phyloP scores from a whole-genome alignment of 2,113 vertebrate species.

The Callopanchax toddi region DNA sequence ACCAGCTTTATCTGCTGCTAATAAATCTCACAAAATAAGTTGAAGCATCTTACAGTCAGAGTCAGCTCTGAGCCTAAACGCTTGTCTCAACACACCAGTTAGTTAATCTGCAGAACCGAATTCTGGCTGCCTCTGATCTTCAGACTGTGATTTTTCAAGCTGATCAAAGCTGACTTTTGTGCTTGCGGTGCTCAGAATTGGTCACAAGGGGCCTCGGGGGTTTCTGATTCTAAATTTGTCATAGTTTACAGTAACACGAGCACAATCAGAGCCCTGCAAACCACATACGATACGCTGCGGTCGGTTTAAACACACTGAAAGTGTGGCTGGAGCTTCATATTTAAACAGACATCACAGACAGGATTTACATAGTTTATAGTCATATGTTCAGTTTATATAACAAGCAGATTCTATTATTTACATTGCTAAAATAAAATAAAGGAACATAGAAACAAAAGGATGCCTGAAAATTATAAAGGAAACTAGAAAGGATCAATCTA shows the following conservation, averaged over 20 bases:
- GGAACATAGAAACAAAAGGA: no score
- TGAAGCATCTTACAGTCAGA: slow-evolving; percentile 40
- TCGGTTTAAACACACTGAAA: slow-evolving; percentile 26
- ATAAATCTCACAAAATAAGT: slow-evolving; percentile 67
- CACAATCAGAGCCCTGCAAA: slow-evolving; percentile 41
- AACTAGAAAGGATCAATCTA: no score
- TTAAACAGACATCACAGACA: slow-evolving; percentile 33
- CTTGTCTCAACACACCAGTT: slow-evolving; percentile 1
- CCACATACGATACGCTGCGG: slow-evolving; percentile 33
- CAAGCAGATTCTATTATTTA: background rate
- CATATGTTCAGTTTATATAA: background rate
- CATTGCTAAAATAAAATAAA: no score
- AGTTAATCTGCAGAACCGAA: background rate
- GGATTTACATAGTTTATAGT: slow-evolving; percentile 16
- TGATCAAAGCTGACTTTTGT: slow-evolving; percentile 26
- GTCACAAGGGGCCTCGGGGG: background rate
- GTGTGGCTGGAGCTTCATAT: slow-evolving; percentile 9
- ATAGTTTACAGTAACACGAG: slow-evolving; percentile 43
- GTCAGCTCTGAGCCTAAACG: slow-evolving; percentile 33
- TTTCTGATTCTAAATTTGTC: slow-evolving; percentile 27
- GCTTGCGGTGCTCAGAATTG: slow-evolving; percentile 9
- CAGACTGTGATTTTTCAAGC: slow-evolving; percentile 12
- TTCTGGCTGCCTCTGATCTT: slow-evolving; percentile 3
- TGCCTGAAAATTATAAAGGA: background rate
- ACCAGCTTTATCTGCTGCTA: slow-evolving; percentile 71